Conservation (phyloP, 1,140 invertebrate genomes). For the Grapholita molesta region DNA sequence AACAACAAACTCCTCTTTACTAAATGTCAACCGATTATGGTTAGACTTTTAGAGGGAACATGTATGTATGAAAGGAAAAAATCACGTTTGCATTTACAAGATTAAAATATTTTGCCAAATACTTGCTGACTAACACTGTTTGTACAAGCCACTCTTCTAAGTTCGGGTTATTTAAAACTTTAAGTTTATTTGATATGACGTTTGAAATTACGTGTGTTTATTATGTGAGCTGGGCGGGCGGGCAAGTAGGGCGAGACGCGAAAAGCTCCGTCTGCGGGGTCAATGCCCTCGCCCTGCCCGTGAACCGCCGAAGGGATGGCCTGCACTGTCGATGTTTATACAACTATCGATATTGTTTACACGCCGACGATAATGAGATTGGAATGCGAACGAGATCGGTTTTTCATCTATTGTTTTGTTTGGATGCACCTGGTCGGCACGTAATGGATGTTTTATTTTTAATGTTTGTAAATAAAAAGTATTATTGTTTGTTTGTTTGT, state of each 20-base stretch:
- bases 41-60: no score
- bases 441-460: not conserved
- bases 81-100: not conserved
- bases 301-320: constrained; percentile 62
- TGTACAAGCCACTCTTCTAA: constrained; percentile 1
- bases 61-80: no score
- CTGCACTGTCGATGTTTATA: constrained; percentile 46
- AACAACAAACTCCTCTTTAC: no score
- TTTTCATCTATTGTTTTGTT: constrained; percentile 15
- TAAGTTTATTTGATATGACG: constrained; percentile 27
- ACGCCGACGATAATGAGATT: constrained; percentile 18
- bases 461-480: not conserved
- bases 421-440: not conserved
- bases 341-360: constrained; percentile 29
- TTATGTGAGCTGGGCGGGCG: constrained; percentile 57
- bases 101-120: not conserved
- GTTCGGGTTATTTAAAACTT: constrained; percentile 17
- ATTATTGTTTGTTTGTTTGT: not conserved
- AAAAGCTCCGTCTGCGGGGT: constrained; percentile 67
- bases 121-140: not conserved
- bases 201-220: constrained; percentile 37
- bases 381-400: not conserved
- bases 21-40: no score
- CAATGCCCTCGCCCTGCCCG: constrained; percentile 67
- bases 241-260: constrained; percentile 69